Base-by-base conservation (phyloP, 1,140 invertebrate genomes). In the Zaprionus inermis region DNA sequence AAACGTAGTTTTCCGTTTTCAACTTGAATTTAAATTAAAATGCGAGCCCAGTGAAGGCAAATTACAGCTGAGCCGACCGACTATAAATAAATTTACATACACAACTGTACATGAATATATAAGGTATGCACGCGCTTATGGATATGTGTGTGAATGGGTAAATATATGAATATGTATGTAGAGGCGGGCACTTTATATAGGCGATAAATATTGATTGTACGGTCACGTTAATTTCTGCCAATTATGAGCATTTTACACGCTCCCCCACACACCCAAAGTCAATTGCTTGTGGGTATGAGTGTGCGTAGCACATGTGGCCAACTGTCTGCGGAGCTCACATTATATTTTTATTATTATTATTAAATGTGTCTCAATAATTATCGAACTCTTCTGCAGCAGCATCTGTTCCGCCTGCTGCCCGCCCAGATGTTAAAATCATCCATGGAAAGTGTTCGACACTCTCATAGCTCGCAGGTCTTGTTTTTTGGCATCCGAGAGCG, bases 1-100 rank as follows among this genome's bases (percentile, higher is more conserved):
- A 49, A 73, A 58, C 60, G 38, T 69, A 73, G 83, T 71, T 79
- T 63, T 41, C 72, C 68, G 82, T 71, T 79, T 63, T 81, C 76
- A 82, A 88, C 79, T 86, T 86, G 82, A 88, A 88, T 86, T 88
- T 82, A 86, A 86, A 86, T 86, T 88, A 86, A 86, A 77, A 88
- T 79, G 83, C 82, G 71, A 86, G 69, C 76, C 70, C 77, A 67
- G 54, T 74, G 66, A 79, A 57, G 69, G 69, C 76, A 82, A 79
- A 88, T 88, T 84, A 84, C 76, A 67, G 69, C 51, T 12, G 65
- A 55, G 44, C 69, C 69, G 55, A 58, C 60, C 32, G 38, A 18
- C 28, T 34, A 70, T 69, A 49, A 70, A 63, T 70, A 70, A 46
- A 69, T 66, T 67, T 65, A 61, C 24, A 78, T 78, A 65, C 63